phyloP scores from a whole-genome alignment of 2,113 vertebrate genomes.

The Cettia cetti region DNA sequence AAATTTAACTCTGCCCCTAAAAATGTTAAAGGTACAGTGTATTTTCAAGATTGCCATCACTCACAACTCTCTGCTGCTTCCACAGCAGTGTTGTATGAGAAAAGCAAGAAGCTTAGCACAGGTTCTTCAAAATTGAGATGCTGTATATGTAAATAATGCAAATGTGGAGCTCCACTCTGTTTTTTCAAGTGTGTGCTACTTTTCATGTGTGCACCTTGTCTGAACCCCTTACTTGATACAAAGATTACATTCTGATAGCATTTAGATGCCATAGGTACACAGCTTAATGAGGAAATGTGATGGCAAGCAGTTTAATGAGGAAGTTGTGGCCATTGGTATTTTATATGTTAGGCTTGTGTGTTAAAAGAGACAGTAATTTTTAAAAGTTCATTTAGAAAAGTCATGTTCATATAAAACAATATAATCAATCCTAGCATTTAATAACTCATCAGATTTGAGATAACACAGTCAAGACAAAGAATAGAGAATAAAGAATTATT shows the following conservation, averaged over 20 bases:
- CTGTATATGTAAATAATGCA: neutral
- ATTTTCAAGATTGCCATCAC: neutral
- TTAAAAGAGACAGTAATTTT: neutral
- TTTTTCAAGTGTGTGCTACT: neutral
- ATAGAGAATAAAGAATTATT: neutral
- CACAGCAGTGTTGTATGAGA: neutral
- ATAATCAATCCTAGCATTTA: neutral
- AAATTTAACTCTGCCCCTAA: conserved; percentile 28
- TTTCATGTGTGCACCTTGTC: neutral
- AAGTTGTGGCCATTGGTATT: neutral
- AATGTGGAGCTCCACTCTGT: neutral
- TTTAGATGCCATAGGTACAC: neutral
- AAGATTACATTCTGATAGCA: neutral
- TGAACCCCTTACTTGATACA: neutral
- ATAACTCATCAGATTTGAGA: neutral
- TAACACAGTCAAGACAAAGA: neutral
- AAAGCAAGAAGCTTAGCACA: neutral
- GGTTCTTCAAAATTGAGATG: neutral
- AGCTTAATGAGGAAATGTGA: neutral
- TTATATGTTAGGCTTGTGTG: neutral
- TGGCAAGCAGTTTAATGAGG: neutral
- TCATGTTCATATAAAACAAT: neutral
- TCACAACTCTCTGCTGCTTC: neutral
- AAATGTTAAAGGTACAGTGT: neutral
- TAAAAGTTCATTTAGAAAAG: neutral